phyloP scores from a whole-genome alignment of 2,888 invertebrate genomes.

The Heliconius aoede region DNA sequence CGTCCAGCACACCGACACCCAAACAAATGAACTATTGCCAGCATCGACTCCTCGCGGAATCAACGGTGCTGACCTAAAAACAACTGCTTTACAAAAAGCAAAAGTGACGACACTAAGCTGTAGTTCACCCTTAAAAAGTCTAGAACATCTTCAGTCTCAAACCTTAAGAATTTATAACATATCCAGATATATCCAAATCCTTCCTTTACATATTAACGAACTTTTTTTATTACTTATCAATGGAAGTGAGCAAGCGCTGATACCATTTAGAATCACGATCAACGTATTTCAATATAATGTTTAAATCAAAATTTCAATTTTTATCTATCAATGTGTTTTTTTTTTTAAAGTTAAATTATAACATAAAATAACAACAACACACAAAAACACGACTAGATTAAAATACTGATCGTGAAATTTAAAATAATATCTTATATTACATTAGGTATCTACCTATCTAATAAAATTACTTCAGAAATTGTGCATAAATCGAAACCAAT shows the following conservation, averaged over 20 bases:
- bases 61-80: slow-evolving; percentile 42
- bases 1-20: slow-evolving; percentile 75
- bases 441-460: slow-evolving; percentile 75
- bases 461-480: slow-evolving; percentile 70
- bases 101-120: slow-evolving; percentile 35
- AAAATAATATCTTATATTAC: slow-evolving; percentile 56
- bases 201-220: slow-evolving; percentile 41
- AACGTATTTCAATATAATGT: not conserved
- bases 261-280: slow-evolving; percentile 39
- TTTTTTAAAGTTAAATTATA: not conserved
- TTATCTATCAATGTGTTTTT: not conserved
- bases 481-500: slow-evolving; percentile 69
- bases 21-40: slow-evolving; percentile 60
- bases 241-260: slow-evolving; percentile 73
- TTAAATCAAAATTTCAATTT: not conserved
- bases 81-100: slow-evolving; percentile 47
- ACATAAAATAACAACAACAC: slow-evolving; percentile 39
- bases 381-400: slow-evolving; percentile 39
- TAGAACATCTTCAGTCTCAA: slow-evolving; percentile 56
- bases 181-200: slow-evolving; percentile 42
- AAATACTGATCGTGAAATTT: slow-evolving; percentile 37
- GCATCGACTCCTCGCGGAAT: slow-evolving; percentile 38
- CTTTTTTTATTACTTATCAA: slow-evolving; percentile 42
- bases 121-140: slow-evolving; percentile 35
- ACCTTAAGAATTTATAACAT: slow-evolving; percentile 47